Percentiles rank a stretch among this genome's conserved stretches.
Conservation (phyloP, 2,113 vertebrate genomes). For the Pleuronectes platessa region DNA sequence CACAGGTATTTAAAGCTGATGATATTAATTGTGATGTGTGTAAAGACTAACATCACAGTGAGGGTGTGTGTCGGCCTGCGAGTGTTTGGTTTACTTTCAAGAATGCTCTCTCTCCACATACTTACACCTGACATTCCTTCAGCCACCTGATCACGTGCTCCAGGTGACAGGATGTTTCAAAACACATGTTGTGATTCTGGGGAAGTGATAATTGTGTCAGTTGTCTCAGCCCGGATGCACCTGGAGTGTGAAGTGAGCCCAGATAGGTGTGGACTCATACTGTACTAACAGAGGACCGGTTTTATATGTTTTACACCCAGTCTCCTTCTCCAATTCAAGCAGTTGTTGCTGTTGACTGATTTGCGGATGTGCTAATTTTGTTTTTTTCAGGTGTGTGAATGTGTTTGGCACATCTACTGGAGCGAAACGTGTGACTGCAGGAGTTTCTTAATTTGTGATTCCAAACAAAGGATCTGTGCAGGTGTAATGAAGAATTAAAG, state of each 20-base stretch:
- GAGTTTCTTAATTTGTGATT: too few species aligned
- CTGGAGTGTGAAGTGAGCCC: not conserved
- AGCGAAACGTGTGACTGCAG: too few species aligned
- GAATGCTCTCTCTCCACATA: conserved; percentile 2
- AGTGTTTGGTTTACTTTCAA: conserved; percentile 3
- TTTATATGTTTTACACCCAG: not conserved
- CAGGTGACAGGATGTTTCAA: conserved; percentile 14
- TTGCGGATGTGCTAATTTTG: not conserved
- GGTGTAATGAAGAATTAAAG: too few species aligned
- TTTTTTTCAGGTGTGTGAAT: not conserved
- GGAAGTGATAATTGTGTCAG: not conserved
- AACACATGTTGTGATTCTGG: not conserved
- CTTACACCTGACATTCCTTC: conserved; percentile 28
- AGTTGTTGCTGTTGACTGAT: not conserved
- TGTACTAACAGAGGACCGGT: conserved; percentile 10
- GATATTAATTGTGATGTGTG: not conserved
- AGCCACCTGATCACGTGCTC: not conserved
- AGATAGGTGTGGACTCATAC: conserved; percentile 26
- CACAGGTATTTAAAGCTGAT: not conserved
- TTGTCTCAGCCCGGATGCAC: not conserved
- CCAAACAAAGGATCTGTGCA: too few species aligned
- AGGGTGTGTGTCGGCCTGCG: not conserved
- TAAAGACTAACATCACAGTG: not conserved
- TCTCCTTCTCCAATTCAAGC: not conserved
- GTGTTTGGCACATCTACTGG: too few species aligned